Conservation (phyloP, 2,888 invertebrate genomes). For the Protonemura montana region DNA sequence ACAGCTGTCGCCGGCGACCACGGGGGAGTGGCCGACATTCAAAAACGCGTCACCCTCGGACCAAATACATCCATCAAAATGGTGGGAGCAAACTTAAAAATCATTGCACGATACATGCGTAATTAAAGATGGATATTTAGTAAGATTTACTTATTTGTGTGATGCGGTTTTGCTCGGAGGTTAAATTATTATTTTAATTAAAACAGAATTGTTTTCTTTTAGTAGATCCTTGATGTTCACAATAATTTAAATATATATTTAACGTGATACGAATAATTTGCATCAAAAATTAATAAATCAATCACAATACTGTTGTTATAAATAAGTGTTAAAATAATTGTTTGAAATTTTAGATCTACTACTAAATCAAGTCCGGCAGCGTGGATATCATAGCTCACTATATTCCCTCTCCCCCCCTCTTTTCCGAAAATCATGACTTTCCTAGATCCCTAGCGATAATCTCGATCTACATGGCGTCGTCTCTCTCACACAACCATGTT, state of each 20-base stretch:
- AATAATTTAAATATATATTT: too few relatives aligned
- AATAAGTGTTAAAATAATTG: background rate
- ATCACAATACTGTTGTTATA: background rate
- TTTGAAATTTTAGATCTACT: background rate
- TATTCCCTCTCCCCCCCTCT: background rate
- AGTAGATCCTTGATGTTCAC: too few relatives aligned
- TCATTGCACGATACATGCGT: too few relatives aligned
- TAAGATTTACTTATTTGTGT: too few relatives aligned
- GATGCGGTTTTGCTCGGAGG: too few relatives aligned
- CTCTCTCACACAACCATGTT: background rate
- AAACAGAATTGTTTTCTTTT: too few relatives aligned
- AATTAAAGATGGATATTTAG: too few relatives aligned
- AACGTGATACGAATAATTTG: background rate
- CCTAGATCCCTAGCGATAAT: slow-evolving; percentile 15
- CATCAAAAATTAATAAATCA: background rate
- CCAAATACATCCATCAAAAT: slow-evolving; percentile 28
- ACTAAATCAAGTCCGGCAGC: background rate
- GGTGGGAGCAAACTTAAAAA: background rate
- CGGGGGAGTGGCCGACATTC: slow-evolving; percentile 35
- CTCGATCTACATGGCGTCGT: background rate
- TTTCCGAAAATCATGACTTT: background rate
- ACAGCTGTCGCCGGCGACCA: slow-evolving; percentile 26
- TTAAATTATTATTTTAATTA: too few relatives aligned
- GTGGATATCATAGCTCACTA: background rate
- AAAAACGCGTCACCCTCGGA: slow-evolving; percentile 14